Percentiles rank a stretch among this genome's conserved stretches.
Conservation (phyloP, 2,888 invertebrate genomes). For the Drosophila setosimentum region DNA sequence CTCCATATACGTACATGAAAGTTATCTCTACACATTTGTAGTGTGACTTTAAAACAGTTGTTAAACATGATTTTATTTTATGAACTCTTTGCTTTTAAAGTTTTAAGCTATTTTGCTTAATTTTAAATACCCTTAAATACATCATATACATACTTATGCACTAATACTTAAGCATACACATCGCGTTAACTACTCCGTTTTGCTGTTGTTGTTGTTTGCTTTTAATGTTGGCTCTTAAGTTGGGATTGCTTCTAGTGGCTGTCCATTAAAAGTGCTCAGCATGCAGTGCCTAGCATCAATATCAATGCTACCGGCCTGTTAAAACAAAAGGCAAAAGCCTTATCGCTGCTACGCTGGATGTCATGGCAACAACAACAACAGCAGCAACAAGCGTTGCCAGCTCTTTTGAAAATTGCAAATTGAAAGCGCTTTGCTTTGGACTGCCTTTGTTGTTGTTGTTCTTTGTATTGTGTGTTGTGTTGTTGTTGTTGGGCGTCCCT, state of each 20-base stretch:
- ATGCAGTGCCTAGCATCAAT: constrained; percentile 6
- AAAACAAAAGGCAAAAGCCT: constrained; percentile 57
- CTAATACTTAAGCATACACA: constrained; percentile 10
- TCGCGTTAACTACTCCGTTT: constrained; percentile 28
- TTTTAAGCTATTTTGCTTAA: not conserved
- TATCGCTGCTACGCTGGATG: constrained; percentile 46
- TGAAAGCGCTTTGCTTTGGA: constrained; percentile 54
- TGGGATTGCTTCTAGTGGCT: constrained; percentile 29
- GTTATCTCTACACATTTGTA: not conserved
- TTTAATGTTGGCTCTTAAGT: constrained; percentile 31
- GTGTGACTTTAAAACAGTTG: not conserved
- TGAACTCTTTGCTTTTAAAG: not conserved
- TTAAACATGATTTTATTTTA: not conserved
- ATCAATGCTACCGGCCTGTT: constrained; percentile 18
- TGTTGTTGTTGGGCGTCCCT: constrained; percentile 23
- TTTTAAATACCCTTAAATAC: constrained; percentile 9
- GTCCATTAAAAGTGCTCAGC: constrained; percentile 34
- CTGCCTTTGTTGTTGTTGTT: constrained; percentile 15
- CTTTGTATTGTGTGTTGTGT: not conserved
- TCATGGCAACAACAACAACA: constrained; percentile 33
- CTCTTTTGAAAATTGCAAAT: constrained; percentile 53
- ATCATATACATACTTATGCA: constrained; percentile 1
- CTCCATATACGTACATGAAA: not conserved
- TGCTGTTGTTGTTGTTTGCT: constrained; percentile 5
- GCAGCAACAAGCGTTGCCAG: constrained; percentile 36